A percentile compares a stretch with the other conserved stretches of the same genome.
These are phyloP conservation scores for Antennarius maculatus DNA, from an alignment of 2,797 vertebrate genomes.

Conservation along the genomic window DNA sequence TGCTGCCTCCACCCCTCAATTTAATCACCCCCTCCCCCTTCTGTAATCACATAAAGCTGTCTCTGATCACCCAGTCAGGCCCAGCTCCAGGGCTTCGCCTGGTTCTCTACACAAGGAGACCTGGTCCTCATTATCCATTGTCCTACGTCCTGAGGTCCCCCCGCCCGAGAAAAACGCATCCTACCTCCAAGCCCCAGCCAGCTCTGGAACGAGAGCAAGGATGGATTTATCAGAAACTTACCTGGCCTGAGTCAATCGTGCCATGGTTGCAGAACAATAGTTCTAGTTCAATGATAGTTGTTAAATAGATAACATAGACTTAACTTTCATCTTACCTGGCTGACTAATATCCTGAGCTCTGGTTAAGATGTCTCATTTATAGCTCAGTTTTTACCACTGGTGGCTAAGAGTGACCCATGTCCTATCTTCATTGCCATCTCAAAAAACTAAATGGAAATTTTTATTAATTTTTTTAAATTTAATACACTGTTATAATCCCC, in stretches of 20 bases:
- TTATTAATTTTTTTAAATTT: too few species aligned
- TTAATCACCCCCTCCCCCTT: conserved; percentile 45
- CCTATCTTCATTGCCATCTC: neutral
- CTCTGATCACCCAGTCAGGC: conserved; percentile 62
- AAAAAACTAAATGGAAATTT: neutral
- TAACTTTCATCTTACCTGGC: conserved; percentile 17
- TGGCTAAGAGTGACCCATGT: neutral
- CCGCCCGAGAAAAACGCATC: conserved; percentile 14
- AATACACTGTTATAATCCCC: too few species aligned
- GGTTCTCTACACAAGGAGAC: conserved; percentile 39
- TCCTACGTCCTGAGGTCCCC: conserved; percentile 28
- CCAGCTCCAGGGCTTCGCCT: conserved; percentile 39
- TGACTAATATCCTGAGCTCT: neutral
- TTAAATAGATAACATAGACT: conserved; percentile 12
- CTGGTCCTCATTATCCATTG: conserved; percentile 62
- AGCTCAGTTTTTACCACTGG: neutral
- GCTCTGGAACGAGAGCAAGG: conserved; percentile 17
- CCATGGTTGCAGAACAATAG: conserved; percentile 12
- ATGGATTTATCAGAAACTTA: conserved; percentile 55
- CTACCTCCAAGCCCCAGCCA: neutral
- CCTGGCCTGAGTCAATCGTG: conserved; percentile 31
- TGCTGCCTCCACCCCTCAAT: conserved; percentile 36
- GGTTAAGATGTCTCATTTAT: neutral
- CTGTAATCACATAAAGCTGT: conserved; percentile 69
- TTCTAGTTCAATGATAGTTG: neutral